phyloP scores from a whole-genome alignment of 2,888 invertebrate species.

The Anoplius nigerrimus region DNA sequence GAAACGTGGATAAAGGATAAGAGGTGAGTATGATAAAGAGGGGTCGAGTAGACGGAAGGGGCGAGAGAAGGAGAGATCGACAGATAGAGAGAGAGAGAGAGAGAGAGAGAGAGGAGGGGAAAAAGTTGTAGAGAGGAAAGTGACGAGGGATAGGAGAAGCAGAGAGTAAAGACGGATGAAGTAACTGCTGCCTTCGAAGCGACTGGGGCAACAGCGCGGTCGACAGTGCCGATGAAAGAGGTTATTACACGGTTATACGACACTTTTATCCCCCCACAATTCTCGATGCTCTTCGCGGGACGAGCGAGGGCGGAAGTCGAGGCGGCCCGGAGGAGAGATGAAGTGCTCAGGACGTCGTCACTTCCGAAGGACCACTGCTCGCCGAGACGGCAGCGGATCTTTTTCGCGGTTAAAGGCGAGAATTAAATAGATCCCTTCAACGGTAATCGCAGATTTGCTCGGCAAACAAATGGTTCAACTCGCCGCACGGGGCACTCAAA shows the following conservation, averaged over 20 bases:
- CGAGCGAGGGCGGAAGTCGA: neutral
- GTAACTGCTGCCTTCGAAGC: slow-evolving; percentile 11
- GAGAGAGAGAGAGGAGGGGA: slow-evolving; percentile 27
- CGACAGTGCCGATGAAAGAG: slow-evolving; percentile 29
- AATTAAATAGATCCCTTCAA: too few relatives aligned
- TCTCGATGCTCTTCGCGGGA: neutral
- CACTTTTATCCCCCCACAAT: slow-evolving; percentile 39
- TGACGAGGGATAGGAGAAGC: neutral
- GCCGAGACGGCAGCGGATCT: too few relatives aligned
- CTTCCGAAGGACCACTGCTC: neutral
- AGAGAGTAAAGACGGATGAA: slow-evolving; percentile 10
- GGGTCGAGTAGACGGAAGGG: slow-evolving; percentile 26
- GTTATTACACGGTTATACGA: slow-evolving; percentile 48
- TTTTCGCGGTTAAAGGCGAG: too few relatives aligned
- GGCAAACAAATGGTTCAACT: too few relatives aligned
- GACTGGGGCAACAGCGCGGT: slow-evolving; percentile 8
- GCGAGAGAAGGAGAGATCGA: slow-evolving; percentile 23
- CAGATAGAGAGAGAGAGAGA: slow-evolving; percentile 28
- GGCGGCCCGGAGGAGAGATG: neutral
- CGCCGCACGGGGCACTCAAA: too few relatives aligned
- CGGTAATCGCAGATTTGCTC: too few relatives aligned
- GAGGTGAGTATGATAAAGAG: slow-evolving; percentile 3
- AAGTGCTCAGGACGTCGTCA: neutral
- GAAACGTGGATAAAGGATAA: slow-evolving; percentile 9
- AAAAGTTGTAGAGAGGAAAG: slow-evolving; percentile 15